These are phyloP conservation scores for Onychomys leucogaster DNA, from an alignment of 2,797 vertebrate species.

Conservation along the genomic window DNA sequence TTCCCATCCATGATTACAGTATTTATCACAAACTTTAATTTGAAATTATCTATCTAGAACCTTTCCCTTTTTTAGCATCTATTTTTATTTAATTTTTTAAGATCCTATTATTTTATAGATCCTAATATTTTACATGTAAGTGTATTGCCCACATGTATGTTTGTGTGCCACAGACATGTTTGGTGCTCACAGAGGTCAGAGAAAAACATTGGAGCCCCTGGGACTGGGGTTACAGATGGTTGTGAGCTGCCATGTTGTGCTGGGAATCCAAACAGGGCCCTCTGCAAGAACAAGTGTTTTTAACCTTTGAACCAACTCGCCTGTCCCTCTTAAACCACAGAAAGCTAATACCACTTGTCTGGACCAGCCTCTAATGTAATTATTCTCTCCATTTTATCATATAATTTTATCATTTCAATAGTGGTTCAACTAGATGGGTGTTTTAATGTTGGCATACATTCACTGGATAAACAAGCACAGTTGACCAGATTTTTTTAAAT, in stretches of 20 bases:
- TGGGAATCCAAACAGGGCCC: neutral
- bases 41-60: neutral
- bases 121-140: neutral
- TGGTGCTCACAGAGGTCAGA: neutral
- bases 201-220: neutral
- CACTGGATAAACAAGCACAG: constrained; percentile 8
- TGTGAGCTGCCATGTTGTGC: neutral
- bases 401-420: neutral
- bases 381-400: constrained; percentile 2
- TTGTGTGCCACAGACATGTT: neutral
- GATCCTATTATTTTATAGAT: neutral
- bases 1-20: neutral
- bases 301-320: neutral
- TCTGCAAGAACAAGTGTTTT: neutral
- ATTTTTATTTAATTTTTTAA: neutral
- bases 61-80: neutral
- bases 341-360: neutral
- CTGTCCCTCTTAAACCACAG: neutral
- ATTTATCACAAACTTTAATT: constrained; percentile 13
- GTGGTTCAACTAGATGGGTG: neutral
- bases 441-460: constrained; percentile 21
- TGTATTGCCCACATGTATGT: too few relatives aligned
- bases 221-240: neutral
- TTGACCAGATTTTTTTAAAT: constrained; percentile 5
- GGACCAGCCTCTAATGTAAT: neutral